Percentiles rank a stretch among this genome's conserved stretches.
phyloP scores from a whole-genome alignment of 2,888 invertebrate genomes.

The Epistrophe eligans region DNA sequence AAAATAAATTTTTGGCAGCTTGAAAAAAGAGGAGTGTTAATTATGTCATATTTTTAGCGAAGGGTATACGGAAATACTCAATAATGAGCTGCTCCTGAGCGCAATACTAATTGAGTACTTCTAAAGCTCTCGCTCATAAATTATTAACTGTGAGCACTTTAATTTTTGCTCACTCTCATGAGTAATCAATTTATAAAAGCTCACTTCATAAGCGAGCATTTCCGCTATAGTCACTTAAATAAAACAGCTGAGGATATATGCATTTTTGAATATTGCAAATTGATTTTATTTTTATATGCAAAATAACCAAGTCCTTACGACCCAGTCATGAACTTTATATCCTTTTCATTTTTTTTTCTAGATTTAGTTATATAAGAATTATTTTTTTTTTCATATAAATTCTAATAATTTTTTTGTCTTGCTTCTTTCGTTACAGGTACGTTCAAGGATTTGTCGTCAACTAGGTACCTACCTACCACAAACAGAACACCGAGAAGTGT shows the following conservation, averaged over 20 bases:
- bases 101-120: no score
- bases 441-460: conserved; percentile 65
- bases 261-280: no score
- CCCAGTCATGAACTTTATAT: not conserved
- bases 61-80: no score
- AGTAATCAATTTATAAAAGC: no score
- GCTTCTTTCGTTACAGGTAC: conserved; percentile 67
- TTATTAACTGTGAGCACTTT: no score
- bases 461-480: not conserved
- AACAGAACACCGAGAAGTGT: conserved; percentile 61
- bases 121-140: no score
- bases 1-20: not conserved
- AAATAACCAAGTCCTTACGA: not conserved
- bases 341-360: conserved; percentile 16
- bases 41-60: no score
- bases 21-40: not conserved
- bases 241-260: no score
- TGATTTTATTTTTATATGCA: not conserved
- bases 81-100: no score
- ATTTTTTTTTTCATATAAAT: conserved; percentile 2
- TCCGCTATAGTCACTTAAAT: no score
- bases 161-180: no score
- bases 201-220: no score
- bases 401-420: conserved; percentile 56
- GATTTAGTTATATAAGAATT: conserved; percentile 16